A percentile compares a stretch with the other conserved stretches of the same genome.
These are phyloP conservation scores for Tetraneura akinire DNA, from an alignment of 1,140 invertebrate species.

Conservation along the genomic window DNA sequence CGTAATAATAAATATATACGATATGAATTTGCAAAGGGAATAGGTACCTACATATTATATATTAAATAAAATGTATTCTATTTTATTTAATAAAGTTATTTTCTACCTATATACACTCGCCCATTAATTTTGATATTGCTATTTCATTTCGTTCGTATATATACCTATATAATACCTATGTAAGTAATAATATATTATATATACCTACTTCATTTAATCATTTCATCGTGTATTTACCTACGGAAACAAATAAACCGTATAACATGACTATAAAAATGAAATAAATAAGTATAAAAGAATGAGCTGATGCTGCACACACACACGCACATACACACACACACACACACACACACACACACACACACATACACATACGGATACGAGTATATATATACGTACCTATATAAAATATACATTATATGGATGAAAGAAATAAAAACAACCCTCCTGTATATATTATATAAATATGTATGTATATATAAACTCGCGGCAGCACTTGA, in stretches of 20 bases:
- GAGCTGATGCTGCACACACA: background rate
- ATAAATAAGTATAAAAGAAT: background rate
- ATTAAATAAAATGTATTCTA: background rate
- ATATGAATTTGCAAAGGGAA: background rate
- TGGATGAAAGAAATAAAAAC: background rate
- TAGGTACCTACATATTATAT: background rate
- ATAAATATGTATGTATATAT: too few relatives aligned
- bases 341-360: too few relatives aligned
- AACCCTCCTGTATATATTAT: too few relatives aligned
- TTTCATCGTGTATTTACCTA: background rate
- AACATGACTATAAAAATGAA: constrained; percentile 19
- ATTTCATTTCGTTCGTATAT: background rate
- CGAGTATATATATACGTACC: too few relatives aligned
- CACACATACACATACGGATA: too few relatives aligned
- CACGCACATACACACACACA: too few relatives aligned
- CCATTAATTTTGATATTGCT: constrained; percentile 12
- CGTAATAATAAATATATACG: background rate
- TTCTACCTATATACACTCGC: background rate
- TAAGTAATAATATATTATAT: too few relatives aligned
- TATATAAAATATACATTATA: too few relatives aligned
- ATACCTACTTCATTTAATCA: constrained; percentile 17
- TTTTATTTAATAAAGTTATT: too few relatives aligned
- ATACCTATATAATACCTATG: too few relatives aligned
- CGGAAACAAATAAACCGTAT: constrained; percentile 22
- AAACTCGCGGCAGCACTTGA: constrained; percentile 17